Conservation (phyloP, 2,797 vertebrate genomes). For the Adrianichthys oophorus region DNA sequence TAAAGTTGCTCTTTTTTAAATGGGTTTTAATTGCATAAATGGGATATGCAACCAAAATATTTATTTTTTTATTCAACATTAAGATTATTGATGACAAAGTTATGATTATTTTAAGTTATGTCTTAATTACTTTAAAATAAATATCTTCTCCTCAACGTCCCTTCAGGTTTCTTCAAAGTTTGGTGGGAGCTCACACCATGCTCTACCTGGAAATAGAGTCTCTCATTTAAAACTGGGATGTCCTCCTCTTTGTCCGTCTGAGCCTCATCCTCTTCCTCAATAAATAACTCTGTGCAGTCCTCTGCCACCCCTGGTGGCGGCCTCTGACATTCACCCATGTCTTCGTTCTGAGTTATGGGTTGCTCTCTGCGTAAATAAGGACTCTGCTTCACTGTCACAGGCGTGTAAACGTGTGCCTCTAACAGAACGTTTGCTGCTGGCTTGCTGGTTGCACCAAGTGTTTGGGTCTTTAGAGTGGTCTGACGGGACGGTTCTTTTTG, state of each 20-base stretch:
- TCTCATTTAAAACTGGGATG: conserved; percentile 60
- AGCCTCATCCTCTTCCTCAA: conserved; percentile 88
- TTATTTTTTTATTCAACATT: too few species aligned
- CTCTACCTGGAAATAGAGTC: conserved; percentile 81
- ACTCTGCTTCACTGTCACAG: conserved; percentile 40
- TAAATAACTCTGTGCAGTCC: conserved; percentile 80
- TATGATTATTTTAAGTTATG: too few species aligned
- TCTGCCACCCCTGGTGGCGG: conserved; percentile 51
- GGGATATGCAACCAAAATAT: too few species aligned
- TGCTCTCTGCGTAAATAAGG: conserved; percentile 40
- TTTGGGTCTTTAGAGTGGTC: conserved; percentile 1
- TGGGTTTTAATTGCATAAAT: too few species aligned
- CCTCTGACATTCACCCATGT: conserved; percentile 51
- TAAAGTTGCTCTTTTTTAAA: too few species aligned
- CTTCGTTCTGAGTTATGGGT: conserved; percentile 38
- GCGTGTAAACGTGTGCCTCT: conserved; percentile 42
- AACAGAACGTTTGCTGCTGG: conserved; percentile 10
- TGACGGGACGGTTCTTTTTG: conserved; percentile 23
- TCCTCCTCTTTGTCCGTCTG: conserved; percentile 45
- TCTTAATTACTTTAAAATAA: neutral
- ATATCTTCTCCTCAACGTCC: conserved; percentile 28
- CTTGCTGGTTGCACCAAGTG: neutral
- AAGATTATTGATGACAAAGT: too few species aligned
- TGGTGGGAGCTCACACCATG: conserved; percentile 54
- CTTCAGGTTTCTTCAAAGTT: conserved; percentile 11